Evolutionary conservation across 2,888 invertebrate genomes (phyloP).

Genomic region (Drosophila stalkeri): DNA sequence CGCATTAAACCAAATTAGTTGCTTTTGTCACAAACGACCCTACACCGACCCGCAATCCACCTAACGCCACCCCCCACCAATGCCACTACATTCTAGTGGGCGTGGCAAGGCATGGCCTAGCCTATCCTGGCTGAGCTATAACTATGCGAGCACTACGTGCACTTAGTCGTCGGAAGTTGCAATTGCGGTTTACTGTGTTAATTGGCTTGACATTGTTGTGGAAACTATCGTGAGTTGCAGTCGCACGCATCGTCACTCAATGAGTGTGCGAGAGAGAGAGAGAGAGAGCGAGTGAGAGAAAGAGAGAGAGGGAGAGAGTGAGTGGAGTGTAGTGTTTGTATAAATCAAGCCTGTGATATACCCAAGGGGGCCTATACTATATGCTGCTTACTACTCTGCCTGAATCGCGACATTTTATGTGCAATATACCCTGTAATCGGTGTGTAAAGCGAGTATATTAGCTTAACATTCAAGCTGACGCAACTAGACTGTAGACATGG

Average conservation of each 20-base stretch:
- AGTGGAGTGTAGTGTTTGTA: too few species aligned
- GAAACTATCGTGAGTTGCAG: conserved; percentile 58
- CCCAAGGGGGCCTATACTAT: too few species aligned
- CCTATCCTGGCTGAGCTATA: conserved; percentile 39
- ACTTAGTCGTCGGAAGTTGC: conserved; percentile 77
- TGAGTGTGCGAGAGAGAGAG: too few species aligned
- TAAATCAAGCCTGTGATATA: too few species aligned
- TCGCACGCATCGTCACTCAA: conserved; percentile 18
- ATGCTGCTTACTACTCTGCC: too few species aligned
- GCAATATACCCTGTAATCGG: too few species aligned
- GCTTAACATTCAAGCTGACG: too few species aligned
- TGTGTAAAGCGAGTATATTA: too few species aligned
- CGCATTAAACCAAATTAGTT: conserved; percentile 79
- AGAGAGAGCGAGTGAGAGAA: too few species aligned
- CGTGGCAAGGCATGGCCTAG: conserved; percentile 12
- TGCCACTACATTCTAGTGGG: neutral
- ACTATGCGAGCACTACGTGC: conserved; percentile 60
- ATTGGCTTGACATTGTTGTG: conserved; percentile 72
- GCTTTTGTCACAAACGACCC: conserved; percentile 80
- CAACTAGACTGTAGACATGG: too few species aligned
- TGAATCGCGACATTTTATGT: too few species aligned
- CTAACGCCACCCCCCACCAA: conserved; percentile 8
- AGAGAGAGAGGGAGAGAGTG: too few species aligned
- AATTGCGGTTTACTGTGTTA: conserved; percentile 76
- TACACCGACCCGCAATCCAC: conserved; percentile 32